Evolutionary conservation across 2,888 invertebrate genomes (phyloP), one percentile per base, ranked within the genome.

Genomic region (Perithous albicinctus): DNA sequence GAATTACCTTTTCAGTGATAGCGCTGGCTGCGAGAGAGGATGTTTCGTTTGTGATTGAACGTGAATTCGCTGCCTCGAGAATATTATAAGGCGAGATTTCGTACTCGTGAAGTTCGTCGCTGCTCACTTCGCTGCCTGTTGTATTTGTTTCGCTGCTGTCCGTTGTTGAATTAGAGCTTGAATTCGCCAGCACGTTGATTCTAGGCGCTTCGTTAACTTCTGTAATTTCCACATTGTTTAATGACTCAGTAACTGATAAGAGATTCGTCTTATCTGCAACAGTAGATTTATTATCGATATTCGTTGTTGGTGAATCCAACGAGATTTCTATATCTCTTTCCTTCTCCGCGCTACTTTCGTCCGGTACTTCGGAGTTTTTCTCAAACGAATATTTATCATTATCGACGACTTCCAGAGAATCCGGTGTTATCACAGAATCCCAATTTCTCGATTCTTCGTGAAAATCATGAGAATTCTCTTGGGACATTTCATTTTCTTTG

Each of bases 91-190:
- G 81, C 3, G 87, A 87, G 2, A 91, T 86, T 72, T 91, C 90
- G 83, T 90, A 90, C 63, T 91, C 91, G 83, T 90, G 91, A 5
- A 91, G 82, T 70, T 91, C 90, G 79, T 90, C 90, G 78, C 90
- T 90, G 86, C 90, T 91, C 35, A 90, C 83, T 64, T 91, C 91
- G 67, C 89, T 90, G 0, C 87, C 88, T 0, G 90, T 90, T 1
- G 89, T 87, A 18, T 85, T 90, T 8, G 85, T 89, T 29, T 89
- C 90, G 83, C 87, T 89, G 78, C 85, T 89, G 12, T 88, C 90
- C 3, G 85, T 86, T 1, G 84, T 86, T 4, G 86, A 85, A 6
- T 81, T 83, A 5, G 82, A 41, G 48, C 80, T 85, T 15, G 74
- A 73, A 56, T 78, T 82, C 10, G 15, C 69, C n/a, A 56, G 61